Conservation (phyloP, 2,888 invertebrate genomes). For the Chymomyza caudatula region DNA sequence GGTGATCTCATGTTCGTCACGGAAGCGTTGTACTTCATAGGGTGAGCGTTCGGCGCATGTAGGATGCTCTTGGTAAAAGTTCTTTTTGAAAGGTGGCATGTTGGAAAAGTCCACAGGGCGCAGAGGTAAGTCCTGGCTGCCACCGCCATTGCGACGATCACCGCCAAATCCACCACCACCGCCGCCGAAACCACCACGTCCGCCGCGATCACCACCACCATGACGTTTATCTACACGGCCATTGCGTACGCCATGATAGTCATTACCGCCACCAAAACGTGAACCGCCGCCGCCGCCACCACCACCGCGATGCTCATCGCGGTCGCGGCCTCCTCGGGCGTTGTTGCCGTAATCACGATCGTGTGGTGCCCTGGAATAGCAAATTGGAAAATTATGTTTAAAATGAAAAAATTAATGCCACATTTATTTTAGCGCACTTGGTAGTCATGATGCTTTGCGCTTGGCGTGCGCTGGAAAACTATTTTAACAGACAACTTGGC, state of each 20-base stretch:
- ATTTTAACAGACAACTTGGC: conserved; percentile 24
- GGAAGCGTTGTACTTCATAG: conserved; percentile 85
- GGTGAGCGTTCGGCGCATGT: conserved; percentile 82
- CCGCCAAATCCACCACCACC: conserved; percentile 81
- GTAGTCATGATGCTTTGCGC: conserved; percentile 47
- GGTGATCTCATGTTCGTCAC: conserved; percentile 85
- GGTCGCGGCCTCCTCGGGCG: conserved; percentile 84
- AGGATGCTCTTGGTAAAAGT: conserved; percentile 88
- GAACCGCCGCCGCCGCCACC: conserved; percentile 88
- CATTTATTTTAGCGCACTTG: conserved; percentile 54
- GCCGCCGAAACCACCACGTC: conserved; percentile 88
- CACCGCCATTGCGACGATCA: conserved; percentile 84
- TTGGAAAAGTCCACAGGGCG: conserved; percentile 82
- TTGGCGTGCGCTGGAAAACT: conserved; percentile 8
- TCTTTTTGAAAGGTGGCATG: conserved; percentile 87
- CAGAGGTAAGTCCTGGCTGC: conserved; percentile 88
- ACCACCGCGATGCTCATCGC: conserved; percentile 81
- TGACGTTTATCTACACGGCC: conserved; percentile 78
- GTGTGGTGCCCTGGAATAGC: conserved; percentile 72
- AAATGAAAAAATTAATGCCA: background rate
- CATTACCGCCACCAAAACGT: conserved; percentile 98
- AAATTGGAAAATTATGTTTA: background rate
- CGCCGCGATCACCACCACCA: conserved; percentile 66
- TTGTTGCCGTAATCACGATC: conserved; percentile 75
- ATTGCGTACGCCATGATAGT: conserved; percentile 79